Evolutionary conservation across 2,113 vertebrate species (phyloP).

Genomic region (Galemys pyrenaicus): DNA sequence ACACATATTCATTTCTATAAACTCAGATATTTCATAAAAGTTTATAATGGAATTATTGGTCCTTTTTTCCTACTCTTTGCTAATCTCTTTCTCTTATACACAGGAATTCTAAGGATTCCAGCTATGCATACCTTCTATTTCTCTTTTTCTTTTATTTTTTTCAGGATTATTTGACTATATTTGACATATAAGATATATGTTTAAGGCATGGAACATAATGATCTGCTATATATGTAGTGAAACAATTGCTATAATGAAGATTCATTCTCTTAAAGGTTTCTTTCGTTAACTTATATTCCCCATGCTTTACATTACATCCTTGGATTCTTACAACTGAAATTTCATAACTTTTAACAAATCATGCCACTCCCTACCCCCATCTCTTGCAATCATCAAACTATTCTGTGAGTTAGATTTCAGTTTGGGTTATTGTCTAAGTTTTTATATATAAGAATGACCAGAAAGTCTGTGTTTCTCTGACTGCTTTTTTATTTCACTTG

Average conservation of each 20-base stretch:
- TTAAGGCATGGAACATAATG: neutral
- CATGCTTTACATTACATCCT: neutral
- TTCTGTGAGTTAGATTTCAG: neutral
- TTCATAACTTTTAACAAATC: neutral
- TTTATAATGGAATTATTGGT: slow-evolving; percentile 42
- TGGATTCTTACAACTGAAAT: neutral
- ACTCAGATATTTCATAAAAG: slow-evolving; percentile 35
- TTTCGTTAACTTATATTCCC: neutral
- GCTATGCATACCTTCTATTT: neutral
- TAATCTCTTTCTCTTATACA: neutral
- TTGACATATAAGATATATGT: neutral
- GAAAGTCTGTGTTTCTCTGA: neutral
- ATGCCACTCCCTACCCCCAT: too few relatives aligned
- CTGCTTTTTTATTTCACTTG: neutral
- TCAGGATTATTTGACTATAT: neutral
- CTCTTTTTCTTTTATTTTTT: neutral
- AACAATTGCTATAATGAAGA: neutral
- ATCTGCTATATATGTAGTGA: neutral
- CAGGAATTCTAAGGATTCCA: neutral
- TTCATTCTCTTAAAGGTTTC: neutral
- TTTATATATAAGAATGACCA: neutral
- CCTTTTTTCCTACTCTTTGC: neutral
- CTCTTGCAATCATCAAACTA: neutral
- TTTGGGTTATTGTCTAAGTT: neutral
- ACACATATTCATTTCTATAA: slow-evolving; percentile 39